Evolutionary conservation across 1,140 invertebrate species (phyloP).

Genomic region (Pseudomyrmex gracilis): DNA sequence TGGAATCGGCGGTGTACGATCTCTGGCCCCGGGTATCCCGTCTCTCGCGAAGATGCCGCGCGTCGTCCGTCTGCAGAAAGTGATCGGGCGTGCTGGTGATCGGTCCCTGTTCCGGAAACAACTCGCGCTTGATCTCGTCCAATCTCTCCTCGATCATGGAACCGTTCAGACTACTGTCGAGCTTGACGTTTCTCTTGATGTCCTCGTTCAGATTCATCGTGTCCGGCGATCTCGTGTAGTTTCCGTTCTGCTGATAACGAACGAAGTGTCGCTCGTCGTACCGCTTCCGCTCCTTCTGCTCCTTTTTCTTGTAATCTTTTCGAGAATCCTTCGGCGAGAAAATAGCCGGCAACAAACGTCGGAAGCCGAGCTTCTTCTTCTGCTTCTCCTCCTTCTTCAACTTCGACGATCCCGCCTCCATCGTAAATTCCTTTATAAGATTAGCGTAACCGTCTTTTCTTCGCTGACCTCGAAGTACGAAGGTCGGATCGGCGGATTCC

Average conservation of each 20-base stretch:
- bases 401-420: constrained; percentile 76
- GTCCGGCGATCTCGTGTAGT: constrained; percentile 82
- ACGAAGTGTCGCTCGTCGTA: constrained; percentile 80
- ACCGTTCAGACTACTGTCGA: constrained; percentile 80
- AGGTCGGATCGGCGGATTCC: constrained; percentile 1
- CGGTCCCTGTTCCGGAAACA: constrained; percentile 79
- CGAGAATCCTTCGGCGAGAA: constrained; percentile 82
- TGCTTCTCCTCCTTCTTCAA: constrained; percentile 80
- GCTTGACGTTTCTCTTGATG: constrained; percentile 81
- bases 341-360: constrained; percentile 79
- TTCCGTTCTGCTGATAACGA: constrained; percentile 82
- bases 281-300: constrained; percentile 77
- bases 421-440: constrained; percentile 78
- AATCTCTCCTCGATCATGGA: constrained; percentile 80
- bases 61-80: constrained; percentile 72
- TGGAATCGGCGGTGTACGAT: constrained; percentile 76
- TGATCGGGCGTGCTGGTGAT: constrained; percentile 81
- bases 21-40: constrained; percentile 56
- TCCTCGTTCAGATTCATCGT: constrained; percentile 83
- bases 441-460: constrained; percentile 80
- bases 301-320: constrained; percentile 80
- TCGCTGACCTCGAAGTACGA: not conserved
- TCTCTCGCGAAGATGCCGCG: constrained; percentile 34
- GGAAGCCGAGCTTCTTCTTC: constrained; percentile 79
- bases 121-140: constrained; percentile 81